Evolutionary conservation across 2,888 invertebrate species (phyloP).

Genomic region (Drosophila mimica): DNA sequence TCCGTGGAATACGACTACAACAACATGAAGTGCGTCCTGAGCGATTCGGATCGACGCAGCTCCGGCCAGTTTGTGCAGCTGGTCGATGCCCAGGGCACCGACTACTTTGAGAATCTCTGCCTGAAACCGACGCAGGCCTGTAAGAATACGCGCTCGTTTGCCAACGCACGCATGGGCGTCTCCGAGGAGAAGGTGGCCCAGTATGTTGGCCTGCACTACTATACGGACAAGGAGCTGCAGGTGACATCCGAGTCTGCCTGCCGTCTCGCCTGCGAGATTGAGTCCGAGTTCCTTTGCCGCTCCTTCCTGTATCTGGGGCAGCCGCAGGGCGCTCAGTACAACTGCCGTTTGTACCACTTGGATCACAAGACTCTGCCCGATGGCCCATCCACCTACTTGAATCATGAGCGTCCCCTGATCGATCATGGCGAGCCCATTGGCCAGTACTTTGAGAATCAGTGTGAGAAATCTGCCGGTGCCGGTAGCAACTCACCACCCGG

Average conservation of each 20-base stretch:
- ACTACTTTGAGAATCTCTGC: conserved; percentile 96
- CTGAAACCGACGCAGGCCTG: conserved; percentile 95
- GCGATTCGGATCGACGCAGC: conserved; percentile 94
- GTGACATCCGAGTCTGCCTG: conserved; percentile 96
- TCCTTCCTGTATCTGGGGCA: conserved; percentile 90
- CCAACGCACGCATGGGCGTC: conserved; percentile 93
- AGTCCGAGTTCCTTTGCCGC: conserved; percentile 96
- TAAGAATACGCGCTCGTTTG: conserved; percentile 92
- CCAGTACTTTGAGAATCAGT: conserved; percentile 95
- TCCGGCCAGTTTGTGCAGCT: conserved; percentile 95
- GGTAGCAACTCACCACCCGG: conserved; percentile 71
- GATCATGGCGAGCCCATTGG: conserved; percentile 96
- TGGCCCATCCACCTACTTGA: conserved; percentile 95
- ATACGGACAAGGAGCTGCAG: conserved; percentile 96
- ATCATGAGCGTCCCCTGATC: conserved; percentile 94
- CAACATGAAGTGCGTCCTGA: conserved; percentile 95
- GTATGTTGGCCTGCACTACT: conserved; percentile 95
- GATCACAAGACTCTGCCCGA: conserved; percentile 96
- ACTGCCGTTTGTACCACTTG: conserved; percentile 96
- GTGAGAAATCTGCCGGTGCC: conserved; percentile 87
- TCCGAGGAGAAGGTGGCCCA: conserved; percentile 96
- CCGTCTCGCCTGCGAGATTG: conserved; percentile 95
- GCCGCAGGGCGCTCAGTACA: conserved; percentile 91
- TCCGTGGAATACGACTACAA: conserved; percentile 97
- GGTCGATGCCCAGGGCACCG: conserved; percentile 91